Base-by-base conservation (phyloP, 2,797 vertebrate genomes). In the Cossypha niveicapilla region DNA sequence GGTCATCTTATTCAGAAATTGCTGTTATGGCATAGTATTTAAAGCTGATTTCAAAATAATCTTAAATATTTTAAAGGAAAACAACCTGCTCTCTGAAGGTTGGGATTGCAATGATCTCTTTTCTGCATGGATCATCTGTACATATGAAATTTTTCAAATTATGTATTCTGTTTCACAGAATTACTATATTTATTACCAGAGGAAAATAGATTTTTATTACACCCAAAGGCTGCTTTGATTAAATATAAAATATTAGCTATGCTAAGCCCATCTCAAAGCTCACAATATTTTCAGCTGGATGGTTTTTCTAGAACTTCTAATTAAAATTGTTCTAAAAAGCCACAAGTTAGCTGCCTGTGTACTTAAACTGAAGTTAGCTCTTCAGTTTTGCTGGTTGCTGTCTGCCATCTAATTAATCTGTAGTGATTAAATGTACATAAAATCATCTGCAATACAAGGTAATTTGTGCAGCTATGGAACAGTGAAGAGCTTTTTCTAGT, bases 191-290 rank as follows among this genome's bases (percentile, higher is more conserved):
- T 97, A 96, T 96, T 97, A 95, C 93, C 71, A 95, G 94, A 97
- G 88, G 94, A 98, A 98, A 98, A 97, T 96, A 97, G 96, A 97
- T 97, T 97, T 98, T 97, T 98, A 98, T 98, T 98, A 96, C 94
- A 97, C 96, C 97, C 97, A 97, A 97, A 97, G 96, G 96, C 97
- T 95, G 86, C 87, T 98, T 97, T 98, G 97, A 98, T 97, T 98
- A 97, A 98, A 97, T 97, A 97, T 97, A 98, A 96, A 98, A 97
- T 98, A 98, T 98, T 98, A 98, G 91, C 96, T 97, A 97, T 97
- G 96, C 97, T 98, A 97, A 98, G 95, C 96, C 96, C 89, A 97
- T 98, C 96, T 95, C 96, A 97, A 94, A 97, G 96, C 96, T 97
- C 94, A 86, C 95, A 97, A 93, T 98, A 97, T 98, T 98, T 98